Conservation (phyloP, 1,140 invertebrate genomes). For the Apis laboriosa region DNA sequence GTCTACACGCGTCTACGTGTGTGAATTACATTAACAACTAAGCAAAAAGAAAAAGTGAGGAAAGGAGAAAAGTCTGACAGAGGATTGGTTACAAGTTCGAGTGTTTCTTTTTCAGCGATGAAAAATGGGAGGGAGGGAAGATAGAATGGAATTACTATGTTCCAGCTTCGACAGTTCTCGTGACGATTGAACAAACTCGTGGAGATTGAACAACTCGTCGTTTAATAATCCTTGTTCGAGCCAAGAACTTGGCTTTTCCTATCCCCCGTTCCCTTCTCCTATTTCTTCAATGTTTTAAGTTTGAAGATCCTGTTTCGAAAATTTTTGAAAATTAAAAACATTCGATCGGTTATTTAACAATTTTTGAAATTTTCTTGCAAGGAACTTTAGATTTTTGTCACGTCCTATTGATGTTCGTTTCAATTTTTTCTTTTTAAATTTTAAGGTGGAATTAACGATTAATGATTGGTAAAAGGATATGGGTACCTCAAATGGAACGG, state of each 20-base stretch:
- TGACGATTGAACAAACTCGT: neutral
- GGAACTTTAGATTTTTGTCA: too few relatives aligned
- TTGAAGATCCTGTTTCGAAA: neutral
- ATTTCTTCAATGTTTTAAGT: neutral
- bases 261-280: too few relatives aligned
- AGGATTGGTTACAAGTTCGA: neutral
- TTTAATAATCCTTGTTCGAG: neutral
- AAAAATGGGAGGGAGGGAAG: neutral
- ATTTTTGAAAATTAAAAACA: neutral
- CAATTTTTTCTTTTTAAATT: too few relatives aligned
- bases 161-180: constrained; percentile 10
- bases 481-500: constrained; percentile 58
- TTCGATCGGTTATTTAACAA: neutral
- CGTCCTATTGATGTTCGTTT: too few relatives aligned
- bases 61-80: neutral
- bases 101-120: neutral
- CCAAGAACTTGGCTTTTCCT: neutral
- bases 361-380: too few relatives aligned
- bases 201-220: neutral
- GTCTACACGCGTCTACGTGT: too few relatives aligned
- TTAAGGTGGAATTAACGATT: neutral
- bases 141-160: constrained; percentile 10
- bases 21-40: too few relatives aligned
- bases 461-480: constrained; percentile 4
- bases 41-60: too few relatives aligned